Conservation (phyloP, 35 echinoderm and acorn worm species). For the Eucidaris tribuloides region DNA sequence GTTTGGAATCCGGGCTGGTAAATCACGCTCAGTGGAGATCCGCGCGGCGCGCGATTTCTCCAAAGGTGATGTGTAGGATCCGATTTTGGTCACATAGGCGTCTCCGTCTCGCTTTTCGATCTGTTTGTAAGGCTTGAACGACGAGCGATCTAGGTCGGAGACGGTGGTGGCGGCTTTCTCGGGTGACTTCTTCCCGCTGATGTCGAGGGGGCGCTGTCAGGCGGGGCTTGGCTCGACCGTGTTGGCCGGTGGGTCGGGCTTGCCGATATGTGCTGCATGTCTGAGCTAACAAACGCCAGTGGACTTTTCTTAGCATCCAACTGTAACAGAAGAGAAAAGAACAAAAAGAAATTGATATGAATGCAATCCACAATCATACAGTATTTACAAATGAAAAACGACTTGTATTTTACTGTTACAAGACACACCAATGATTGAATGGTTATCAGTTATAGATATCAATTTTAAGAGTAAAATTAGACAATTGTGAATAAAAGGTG, state of each 20-base stretch:
- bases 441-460: too few species aligned
- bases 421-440: too few species aligned
- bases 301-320: conserved; percentile 99
- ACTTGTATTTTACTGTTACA: too few species aligned
- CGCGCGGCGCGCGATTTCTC: background rate
- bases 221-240: conserved; percentile 57
- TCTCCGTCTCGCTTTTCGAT: conserved; percentile 79
- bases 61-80: conserved; percentile 13
- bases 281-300: conserved; percentile 83
- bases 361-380: too few species aligned
- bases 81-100: conserved; percentile 54
- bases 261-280: conserved; percentile 98
- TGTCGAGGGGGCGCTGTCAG: conserved; percentile 43
- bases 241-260: conserved; percentile 84
- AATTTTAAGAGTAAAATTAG: too few species aligned
- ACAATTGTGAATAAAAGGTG: too few species aligned
- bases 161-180: conserved; percentile 75
- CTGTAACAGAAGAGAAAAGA: too few species aligned
- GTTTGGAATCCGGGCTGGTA: conserved; percentile 11
- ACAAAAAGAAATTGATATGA: too few species aligned
- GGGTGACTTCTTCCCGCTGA: conserved; percentile 74
- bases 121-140: conserved; percentile 86
- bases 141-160: conserved; percentile 44
- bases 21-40: conserved; percentile 10
- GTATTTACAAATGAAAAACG: too few species aligned